phyloP scores from a whole-genome alignment of 2,113 vertebrate genomes.

The Clupea harengus region DNA sequence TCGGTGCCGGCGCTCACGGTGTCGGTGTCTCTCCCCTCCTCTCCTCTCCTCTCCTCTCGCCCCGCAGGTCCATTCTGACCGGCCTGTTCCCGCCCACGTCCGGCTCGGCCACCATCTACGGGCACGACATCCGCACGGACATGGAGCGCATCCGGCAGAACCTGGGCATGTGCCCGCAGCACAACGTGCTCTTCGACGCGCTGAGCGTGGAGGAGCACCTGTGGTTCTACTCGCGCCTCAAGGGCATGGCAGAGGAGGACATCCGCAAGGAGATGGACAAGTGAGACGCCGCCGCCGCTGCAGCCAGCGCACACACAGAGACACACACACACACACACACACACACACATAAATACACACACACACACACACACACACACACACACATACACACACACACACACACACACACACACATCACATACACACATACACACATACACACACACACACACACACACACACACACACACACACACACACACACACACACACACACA shows the following conservation, averaged over 20 bases:
- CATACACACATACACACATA: neutral
- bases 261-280: constrained; percentile 94
- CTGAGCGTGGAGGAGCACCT: constrained; percentile 95
- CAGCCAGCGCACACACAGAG: no score
- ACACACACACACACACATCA: neutral
- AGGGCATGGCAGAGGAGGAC: constrained; percentile 91
- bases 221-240: constrained; percentile 95
- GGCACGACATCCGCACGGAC: constrained; percentile 93
- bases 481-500: neutral
- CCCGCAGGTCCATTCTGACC: constrained; percentile 89
- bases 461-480: neutral
- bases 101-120: constrained; percentile 93
- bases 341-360: neutral
- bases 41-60: no score
- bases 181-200: constrained; percentile 95
- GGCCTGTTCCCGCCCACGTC: constrained; percentile 94
- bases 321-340: neutral
- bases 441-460: neutral
- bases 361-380: neutral
- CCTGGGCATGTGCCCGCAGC: constrained; percentile 96
- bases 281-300: constrained; percentile 74
- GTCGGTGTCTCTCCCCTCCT: no score
- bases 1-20: no score
- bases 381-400: neutral
- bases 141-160: constrained; percentile 96